Percentiles rank a stretch among this genome's conserved stretches.
phyloP scores from a whole-genome alignment of 2,113 vertebrate species.

The Nibea albiflora region DNA sequence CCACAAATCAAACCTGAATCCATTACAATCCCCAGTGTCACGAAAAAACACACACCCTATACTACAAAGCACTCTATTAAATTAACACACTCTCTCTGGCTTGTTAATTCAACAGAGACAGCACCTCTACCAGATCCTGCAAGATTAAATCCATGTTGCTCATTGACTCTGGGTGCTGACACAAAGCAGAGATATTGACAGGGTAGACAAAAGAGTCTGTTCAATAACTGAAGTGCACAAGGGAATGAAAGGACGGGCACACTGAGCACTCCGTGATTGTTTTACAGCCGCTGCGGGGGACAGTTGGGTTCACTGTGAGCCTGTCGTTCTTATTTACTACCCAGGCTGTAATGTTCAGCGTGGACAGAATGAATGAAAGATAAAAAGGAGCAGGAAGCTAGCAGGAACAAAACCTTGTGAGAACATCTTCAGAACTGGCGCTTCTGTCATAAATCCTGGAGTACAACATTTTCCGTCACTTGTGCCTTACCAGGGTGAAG shows the following conservation, averaged over 20 bases:
- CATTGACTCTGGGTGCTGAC: constrained; percentile 36
- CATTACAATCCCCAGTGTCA: not conserved
- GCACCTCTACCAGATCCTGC: constrained; percentile 28
- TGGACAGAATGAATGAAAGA: not conserved
- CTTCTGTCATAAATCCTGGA: not conserved
- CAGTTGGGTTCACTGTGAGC: constrained; percentile 6
- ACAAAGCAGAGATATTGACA: constrained; percentile 61
- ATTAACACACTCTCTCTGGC: constrained; percentile 17
- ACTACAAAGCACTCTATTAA: constrained; percentile 17
- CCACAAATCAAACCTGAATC: constrained; percentile 9
- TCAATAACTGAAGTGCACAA: constrained; percentile 44
- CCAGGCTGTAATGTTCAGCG: not conserved
- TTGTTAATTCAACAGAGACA: constrained; percentile 48
- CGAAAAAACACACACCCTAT: constrained; percentile 16
- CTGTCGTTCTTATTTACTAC: constrained; percentile 15
- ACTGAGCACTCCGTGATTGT: constrained; percentile 17
- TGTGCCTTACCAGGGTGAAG: constrained; percentile 93
- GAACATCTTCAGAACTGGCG: not conserved
- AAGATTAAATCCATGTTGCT: constrained; percentile 57
- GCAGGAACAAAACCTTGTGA: not conserved
- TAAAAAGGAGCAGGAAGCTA: constrained; percentile 16
- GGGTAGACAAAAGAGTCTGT: constrained; percentile 42
- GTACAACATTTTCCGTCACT: no score
- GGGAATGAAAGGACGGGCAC: constrained; percentile 21
- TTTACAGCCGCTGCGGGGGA: constrained; percentile 20